Conservation (phyloP, 2,888 invertebrate species). For the Hypselothyrea guttata region DNA sequence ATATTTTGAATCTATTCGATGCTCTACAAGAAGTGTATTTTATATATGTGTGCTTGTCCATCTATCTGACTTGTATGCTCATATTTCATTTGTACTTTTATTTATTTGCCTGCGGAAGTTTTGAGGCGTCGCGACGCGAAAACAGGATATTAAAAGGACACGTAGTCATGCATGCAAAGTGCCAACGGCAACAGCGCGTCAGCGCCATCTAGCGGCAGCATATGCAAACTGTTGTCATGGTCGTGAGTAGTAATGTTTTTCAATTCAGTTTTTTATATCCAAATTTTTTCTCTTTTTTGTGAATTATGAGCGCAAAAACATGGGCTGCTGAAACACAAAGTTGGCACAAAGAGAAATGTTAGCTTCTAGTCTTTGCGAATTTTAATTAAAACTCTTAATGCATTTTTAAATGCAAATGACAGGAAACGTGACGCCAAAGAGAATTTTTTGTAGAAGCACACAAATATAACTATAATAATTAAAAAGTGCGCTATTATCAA, state of each 20-base stretch:
- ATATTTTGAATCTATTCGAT: too few relatives aligned
- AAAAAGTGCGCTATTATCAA: slow-evolving; percentile 34
- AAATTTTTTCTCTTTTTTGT: slow-evolving; percentile 9
- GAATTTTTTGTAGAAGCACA: slow-evolving; percentile 13
- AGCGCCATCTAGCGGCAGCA: slow-evolving; percentile 43
- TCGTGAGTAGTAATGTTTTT: slow-evolving; percentile 28
- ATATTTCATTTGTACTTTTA: slow-evolving; percentile 46
- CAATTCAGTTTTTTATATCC: not conserved
- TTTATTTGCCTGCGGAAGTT: slow-evolving; percentile 66
- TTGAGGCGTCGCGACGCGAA: slow-evolving; percentile 44
- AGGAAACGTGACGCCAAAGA: not conserved
- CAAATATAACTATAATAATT: slow-evolving; percentile 40
- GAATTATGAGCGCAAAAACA: slow-evolving; percentile 41
- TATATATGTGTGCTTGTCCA: not conserved
- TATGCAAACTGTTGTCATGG: slow-evolving; percentile 53
- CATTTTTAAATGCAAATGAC: slow-evolving; percentile 58
- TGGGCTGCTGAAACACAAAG: slow-evolving; percentile 23
- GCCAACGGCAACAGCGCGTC: slow-evolving; percentile 42
- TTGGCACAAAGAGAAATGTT: slow-evolving; percentile 23
- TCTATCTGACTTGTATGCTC: slow-evolving; percentile 13
- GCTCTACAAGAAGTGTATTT: too few relatives aligned
- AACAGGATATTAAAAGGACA: slow-evolving; percentile 76
- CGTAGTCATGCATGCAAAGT: slow-evolving; percentile 68
- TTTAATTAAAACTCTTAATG: slow-evolving; percentile 70
- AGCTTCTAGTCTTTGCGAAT: slow-evolving; percentile 31